A percentile compares a stretch with the other conserved stretches of the same genome.
Evolutionary conservation across 1,140 invertebrate species (phyloP).

Genomic region (Lamellibrachia luymesi): DNA sequence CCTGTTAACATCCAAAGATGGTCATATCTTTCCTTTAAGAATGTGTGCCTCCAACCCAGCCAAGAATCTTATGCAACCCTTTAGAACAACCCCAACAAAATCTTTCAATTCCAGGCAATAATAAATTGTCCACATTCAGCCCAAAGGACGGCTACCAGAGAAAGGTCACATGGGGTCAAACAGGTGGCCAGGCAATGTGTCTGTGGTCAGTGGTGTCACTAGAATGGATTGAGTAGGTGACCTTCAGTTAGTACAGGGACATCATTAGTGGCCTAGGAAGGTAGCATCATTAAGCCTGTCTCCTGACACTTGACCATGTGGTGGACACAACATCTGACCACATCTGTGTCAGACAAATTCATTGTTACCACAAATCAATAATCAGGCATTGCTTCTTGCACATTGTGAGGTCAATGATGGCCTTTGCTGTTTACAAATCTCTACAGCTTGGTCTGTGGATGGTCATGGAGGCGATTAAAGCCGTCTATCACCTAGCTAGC

Average conservation of each 20-base stretch:
- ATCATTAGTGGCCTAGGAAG: not conserved
- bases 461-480: not conserved
- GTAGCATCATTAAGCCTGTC: not conserved
- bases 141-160: no score
- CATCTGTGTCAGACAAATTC: not conserved
- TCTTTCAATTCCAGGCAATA: no score
- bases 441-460: not conserved
- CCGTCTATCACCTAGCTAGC: not conserved
- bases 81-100: no score
- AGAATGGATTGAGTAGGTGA: not conserved
- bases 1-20: no score
- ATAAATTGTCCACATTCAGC: no score
- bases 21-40: no score
- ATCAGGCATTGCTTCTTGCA: not conserved
- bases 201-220: constrained; percentile 2
- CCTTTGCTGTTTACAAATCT: not conserved
- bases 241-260: not conserved
- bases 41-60: no score
- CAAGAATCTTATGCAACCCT: no score
- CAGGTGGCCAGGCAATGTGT: not conserved
- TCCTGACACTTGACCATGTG: not conserved
- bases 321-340: not conserved
- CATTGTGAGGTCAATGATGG: not conserved
- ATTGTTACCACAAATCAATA: not conserved
- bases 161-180: no score